phyloP scores from a whole-genome alignment of 2,888 invertebrate species.

The Drosophila algonquin region DNA sequence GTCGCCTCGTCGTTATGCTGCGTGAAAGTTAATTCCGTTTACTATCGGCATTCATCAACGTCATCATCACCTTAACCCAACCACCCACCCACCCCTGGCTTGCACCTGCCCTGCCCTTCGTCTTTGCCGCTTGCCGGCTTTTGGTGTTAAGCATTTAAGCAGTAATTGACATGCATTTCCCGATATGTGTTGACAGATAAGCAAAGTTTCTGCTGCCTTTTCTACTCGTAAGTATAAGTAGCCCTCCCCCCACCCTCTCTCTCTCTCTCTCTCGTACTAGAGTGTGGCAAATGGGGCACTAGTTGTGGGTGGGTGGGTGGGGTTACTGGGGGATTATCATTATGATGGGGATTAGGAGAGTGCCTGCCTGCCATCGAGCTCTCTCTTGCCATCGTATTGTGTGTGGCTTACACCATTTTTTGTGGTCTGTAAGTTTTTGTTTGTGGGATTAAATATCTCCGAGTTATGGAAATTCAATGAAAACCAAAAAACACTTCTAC shows the following conservation, averaged over 20 bases:
- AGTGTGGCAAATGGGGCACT: neutral
- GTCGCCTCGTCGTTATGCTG: slow-evolving; percentile 54
- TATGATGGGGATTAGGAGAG: slow-evolving; percentile 38
- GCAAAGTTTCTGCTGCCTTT: slow-evolving; percentile 49
- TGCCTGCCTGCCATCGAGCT: slow-evolving; percentile 23
- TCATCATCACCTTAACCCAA: slow-evolving; percentile 55
- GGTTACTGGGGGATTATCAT: slow-evolving; percentile 25
- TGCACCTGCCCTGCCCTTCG: slow-evolving; percentile 20
- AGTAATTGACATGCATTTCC: slow-evolving; percentile 78
- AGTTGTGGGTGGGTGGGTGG: slow-evolving; percentile 9
- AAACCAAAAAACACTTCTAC: neutral
- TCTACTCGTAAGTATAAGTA: neutral
- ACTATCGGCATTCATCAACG: slow-evolving; percentile 79
- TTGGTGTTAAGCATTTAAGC: slow-evolving; percentile 72
- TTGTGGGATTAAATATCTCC: neutral
- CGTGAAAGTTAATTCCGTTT: slow-evolving; percentile 80
- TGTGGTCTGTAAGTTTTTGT: neutral
- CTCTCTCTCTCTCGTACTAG: neutral
- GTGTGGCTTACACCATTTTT: slow-evolving; percentile 23
- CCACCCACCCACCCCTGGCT: neutral
- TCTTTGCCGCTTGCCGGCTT: slow-evolving; percentile 71
- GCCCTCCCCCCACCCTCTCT: slow-evolving; percentile 18
- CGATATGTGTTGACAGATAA: slow-evolving; percentile 77
- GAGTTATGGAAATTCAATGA: neutral
- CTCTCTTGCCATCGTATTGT: slow-evolving; percentile 44